Conservation (phyloP, 1,140 invertebrate species). For the Diploscapter pachys region DNA sequence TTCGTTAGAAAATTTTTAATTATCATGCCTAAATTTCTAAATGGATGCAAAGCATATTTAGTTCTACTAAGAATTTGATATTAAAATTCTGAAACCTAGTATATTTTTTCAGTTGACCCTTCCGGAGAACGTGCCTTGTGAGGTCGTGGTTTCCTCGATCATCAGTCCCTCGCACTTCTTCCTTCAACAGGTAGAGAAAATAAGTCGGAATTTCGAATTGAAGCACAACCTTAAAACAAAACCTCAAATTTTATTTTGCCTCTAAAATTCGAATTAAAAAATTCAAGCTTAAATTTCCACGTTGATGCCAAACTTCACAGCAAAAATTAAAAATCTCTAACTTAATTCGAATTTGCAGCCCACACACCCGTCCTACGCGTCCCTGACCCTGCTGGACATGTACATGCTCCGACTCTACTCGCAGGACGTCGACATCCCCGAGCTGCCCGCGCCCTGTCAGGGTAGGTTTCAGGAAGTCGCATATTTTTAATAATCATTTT, state of each 20-base stretch:
- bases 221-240: too few relatives aligned
- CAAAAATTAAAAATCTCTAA: not conserved
- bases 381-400: constrained; percentile 74
- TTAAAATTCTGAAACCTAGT: not conserved
- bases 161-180: constrained; percentile 80
- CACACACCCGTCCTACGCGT: constrained; percentile 81
- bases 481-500: not conserved
- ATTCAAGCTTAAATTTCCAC: too few relatives aligned
- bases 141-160: constrained; percentile 79
- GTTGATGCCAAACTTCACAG: too few relatives aligned
- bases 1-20: too few relatives aligned
- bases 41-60: too few relatives aligned
- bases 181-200: constrained; percentile 66
- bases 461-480: constrained; percentile 11
- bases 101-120: constrained; percentile 71
- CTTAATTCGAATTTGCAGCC: constrained; percentile 65
- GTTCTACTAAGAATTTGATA: too few relatives aligned
- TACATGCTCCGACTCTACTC: constrained; percentile 64
- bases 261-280: too few relatives aligned
- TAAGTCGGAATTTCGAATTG: too few relatives aligned
- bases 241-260: too few relatives aligned
- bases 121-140: constrained; percentile 84
- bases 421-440: constrained; percentile 60
- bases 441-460: constrained; percentile 62
- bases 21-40: too few relatives aligned